Evolutionary conservation across 2,888 invertebrate species (phyloP), one percentile per base, ranked within the genome.

Genomic region (Leptinotarsa peninsularis): DNA sequence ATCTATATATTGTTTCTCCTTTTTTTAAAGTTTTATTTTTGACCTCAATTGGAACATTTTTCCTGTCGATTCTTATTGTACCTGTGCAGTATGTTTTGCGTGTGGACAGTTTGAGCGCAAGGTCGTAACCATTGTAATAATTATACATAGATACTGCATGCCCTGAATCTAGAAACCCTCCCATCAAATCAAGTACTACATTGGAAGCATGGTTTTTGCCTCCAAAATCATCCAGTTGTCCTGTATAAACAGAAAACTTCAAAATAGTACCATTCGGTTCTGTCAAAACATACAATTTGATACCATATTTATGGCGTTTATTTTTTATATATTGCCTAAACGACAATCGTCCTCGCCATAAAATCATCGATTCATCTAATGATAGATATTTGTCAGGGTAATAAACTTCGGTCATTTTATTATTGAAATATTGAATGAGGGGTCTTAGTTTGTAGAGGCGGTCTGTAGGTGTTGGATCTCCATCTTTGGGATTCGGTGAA

Each of bases 11-110:
- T 43, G 74, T 81, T 78, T 82, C 79, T 14, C 81, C 76, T 68
- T 73, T 76, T 73, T 81, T 79, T 63, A 80, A 77, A 74, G 81
- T 83, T 74, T 76, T 75, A 23, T 75, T 70, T 58, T 73, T 75
- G 21, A 85, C 81, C 60, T 83, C 80, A 54, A 67, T 60, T 18
- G 81, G 82, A 74, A 76, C 82, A 17, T 76, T 66, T 76, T 81
- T 82, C 69, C 81, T 71, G 70, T 82, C 80, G 18, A 77, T 54
- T 33, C 80, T 82, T 33, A 88, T 78, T 1, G 84, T 86, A 21
- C 87, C 88, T n/a, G 87, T 88, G 75, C 85, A 85, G 75, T 87
- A 86, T 49, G 84, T 83, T 23, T 80, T 73, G 67, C 69, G 49
- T 21, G 54, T 54, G 23, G 77, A 67, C 43, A 81, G 72, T 72